Conservation (phyloP, 1,140 invertebrate species). For the Drosophila paulistorum region DNA sequence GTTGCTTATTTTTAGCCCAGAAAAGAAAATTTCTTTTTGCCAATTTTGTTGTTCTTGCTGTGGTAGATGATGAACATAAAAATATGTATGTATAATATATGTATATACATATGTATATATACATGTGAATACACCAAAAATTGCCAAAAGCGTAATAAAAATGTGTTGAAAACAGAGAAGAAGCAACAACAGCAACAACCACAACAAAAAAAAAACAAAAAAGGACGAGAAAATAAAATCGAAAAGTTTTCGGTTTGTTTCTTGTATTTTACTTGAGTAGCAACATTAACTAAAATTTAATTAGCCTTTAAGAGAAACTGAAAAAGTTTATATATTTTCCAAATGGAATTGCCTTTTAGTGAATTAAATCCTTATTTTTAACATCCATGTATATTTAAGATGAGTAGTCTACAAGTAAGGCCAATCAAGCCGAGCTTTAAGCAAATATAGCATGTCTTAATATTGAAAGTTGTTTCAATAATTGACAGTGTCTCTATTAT, state of each 20-base stretch:
- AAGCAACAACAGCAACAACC: background rate
- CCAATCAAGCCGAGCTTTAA: too few species aligned
- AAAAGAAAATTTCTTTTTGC: slow-evolving; percentile 10
- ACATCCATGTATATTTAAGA: too few species aligned
- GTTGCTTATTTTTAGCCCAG: slow-evolving; percentile 17
- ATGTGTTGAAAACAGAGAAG: slow-evolving; percentile 7
- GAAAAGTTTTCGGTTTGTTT: slow-evolving; percentile 9
- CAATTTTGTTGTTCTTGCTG: slow-evolving; percentile 14
- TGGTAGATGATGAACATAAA: slow-evolving; percentile 19
- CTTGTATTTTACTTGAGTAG: slow-evolving; percentile 4
- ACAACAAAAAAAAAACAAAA: background rate
- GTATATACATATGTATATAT: background rate
- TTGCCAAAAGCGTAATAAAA: slow-evolving; percentile 15
- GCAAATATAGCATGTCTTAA: too few species aligned
- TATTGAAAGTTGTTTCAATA: too few species aligned
- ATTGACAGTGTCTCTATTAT: too few species aligned
- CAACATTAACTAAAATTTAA: slow-evolving; percentile 15
- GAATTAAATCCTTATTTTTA: too few species aligned
- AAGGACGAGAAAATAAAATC: background rate
- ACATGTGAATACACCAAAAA: slow-evolving; percentile 1
- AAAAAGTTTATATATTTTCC: background rate
- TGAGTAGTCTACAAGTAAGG: too few species aligned
- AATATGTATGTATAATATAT: slow-evolving; percentile 2
- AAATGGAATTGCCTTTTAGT: background rate
- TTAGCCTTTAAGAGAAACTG: background rate